phyloP scores from a whole-genome alignment of 2,888 invertebrate species.

The Diaprepes abbreviatus region DNA sequence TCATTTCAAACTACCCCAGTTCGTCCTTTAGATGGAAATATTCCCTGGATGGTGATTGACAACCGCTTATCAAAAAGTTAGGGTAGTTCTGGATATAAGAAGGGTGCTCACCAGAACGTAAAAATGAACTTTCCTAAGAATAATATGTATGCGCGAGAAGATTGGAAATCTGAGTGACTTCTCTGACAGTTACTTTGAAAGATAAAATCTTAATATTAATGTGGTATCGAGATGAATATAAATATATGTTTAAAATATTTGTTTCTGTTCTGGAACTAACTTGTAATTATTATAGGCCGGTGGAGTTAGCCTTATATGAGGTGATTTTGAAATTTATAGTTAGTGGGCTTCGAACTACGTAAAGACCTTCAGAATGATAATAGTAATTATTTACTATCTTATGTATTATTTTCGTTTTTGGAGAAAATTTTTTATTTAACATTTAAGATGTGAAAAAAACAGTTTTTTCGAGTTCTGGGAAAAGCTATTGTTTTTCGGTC shows the following conservation, averaged over 20 bases:
- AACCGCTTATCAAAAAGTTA: slow-evolving; percentile 49
- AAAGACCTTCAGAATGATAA: too few relatives aligned
- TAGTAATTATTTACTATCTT: too few relatives aligned
- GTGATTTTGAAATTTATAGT: too few relatives aligned
- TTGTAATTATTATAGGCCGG: too few relatives aligned
- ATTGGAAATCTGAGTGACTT: slow-evolving; percentile 48
- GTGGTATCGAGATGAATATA: slow-evolving; percentile 6
- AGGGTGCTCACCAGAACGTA: slow-evolving; percentile 48
- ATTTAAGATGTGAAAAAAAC: too few relatives aligned
- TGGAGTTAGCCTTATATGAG: too few relatives aligned
- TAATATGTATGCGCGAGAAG: slow-evolving; percentile 47
- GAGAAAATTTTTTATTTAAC: too few relatives aligned
- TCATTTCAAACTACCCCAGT: slow-evolving; percentile 30
- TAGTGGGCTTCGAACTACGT: too few relatives aligned
- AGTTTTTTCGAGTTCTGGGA: too few relatives aligned
- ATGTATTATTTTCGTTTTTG: too few relatives aligned
- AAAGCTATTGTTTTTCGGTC: too few relatives aligned
- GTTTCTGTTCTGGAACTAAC: too few relatives aligned
- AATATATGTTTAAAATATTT: background rate
- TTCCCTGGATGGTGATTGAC: slow-evolving; percentile 48
- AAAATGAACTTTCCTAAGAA: slow-evolving; percentile 47
- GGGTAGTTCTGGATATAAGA: slow-evolving; percentile 47
- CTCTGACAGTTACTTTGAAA: slow-evolving; percentile 44
- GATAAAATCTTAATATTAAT: slow-evolving; percentile 47
- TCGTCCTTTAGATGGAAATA: slow-evolving; percentile 36